Evolutionary conservation across 2,797 vertebrate genomes (phyloP), one percentile per base, ranked within the genome.

Genomic region (Crocidura indochinensis): DNA sequence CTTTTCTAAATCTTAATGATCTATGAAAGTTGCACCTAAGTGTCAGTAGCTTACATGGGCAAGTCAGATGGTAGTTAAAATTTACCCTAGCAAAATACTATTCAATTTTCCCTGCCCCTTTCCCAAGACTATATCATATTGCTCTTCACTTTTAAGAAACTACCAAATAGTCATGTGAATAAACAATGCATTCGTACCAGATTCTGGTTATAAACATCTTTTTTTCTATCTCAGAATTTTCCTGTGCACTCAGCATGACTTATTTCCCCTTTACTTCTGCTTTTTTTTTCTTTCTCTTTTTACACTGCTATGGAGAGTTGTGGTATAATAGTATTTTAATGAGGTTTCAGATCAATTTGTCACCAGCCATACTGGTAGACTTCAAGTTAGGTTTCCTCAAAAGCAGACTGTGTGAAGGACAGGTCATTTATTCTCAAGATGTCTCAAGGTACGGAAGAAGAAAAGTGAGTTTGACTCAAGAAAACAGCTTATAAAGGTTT

Each of bases 101-200:
- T 49, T 75, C 72, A 77, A 24, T 62, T 65, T 68, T 68, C 38
- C 38, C 69, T 92, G 87, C 69, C 49, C 78, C 79, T 80, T 24
- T 71, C 31, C 79, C 27, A 46, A 17, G 2, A 51, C 31, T 86
- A n/a, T n/a, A 62, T 84, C 79, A 29, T 92, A 53, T 85, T 78
- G 19, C 38, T 80, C 76, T 95, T 95, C 94, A 76, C 88, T 95
- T 91, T 91, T 53, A 95, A 84, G 90, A 96, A 96, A 87, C 10
- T 44, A 53, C 81, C 73, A 77, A 76, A 87, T 14, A 94, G 65
- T 69, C 77, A 92, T 71, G 84, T 94, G 92, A 91, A 77, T 97
- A 91, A 92, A 84, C 92, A 29, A 72, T 73, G n/a, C 15, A 65
- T 77, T 84, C 84, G 24, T 19, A 5, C 71, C 80, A 67, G 67